Evolutionary conservation across 2,888 invertebrate genomes (phyloP).

Genomic region (Drosophila multiciliata): DNA sequence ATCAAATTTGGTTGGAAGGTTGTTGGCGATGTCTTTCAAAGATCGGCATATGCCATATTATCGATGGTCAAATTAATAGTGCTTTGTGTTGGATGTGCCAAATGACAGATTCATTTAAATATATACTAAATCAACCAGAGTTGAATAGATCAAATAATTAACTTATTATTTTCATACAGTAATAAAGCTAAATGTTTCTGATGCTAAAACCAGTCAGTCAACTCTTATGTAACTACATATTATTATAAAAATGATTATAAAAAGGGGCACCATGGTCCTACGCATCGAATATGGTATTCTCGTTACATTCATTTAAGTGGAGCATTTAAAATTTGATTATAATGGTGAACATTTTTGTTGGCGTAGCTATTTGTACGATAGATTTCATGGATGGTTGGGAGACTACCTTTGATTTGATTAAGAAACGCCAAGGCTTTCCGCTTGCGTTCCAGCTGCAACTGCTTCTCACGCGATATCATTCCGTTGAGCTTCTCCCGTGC

Average conservation of each 20-base stretch:
- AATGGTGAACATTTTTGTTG: neutral
- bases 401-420: slow-evolving; percentile 84
- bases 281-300: neutral
- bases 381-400: neutral
- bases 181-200: neutral
- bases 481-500: slow-evolving; percentile 87
- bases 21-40: too few species aligned
- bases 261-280: neutral
- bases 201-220: neutral
- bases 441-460: slow-evolving; percentile 90
- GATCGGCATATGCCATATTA: too few species aligned
- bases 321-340: neutral
- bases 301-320: neutral
- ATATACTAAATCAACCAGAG: neutral
- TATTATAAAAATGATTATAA: neutral
- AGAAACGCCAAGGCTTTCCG: slow-evolving; percentile 93
- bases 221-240: neutral
- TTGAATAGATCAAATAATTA: neutral
- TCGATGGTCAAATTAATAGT: neutral
- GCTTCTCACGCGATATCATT: slow-evolving; percentile 86
- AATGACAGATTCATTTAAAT: neutral
- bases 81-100: neutral
- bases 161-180: neutral
- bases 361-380: neutral
- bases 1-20: too few species aligned